phyloP scores from a whole-genome alignment of 2,888 invertebrate species.

The Amiota minor region DNA sequence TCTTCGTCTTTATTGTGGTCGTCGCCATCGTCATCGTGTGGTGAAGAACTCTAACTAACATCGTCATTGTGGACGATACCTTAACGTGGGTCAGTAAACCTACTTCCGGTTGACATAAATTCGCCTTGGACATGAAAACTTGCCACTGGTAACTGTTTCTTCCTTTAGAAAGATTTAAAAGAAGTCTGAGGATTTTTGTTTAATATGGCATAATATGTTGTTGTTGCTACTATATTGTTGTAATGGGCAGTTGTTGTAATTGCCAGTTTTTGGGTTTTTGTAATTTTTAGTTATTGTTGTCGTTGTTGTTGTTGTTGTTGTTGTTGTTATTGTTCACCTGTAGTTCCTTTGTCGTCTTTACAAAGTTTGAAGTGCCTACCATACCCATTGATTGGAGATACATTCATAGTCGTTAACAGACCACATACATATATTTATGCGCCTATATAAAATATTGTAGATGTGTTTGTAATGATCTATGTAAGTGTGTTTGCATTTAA shows the following conservation, averaged over 20 bases:
- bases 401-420: too few species aligned
- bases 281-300: background rate
- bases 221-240: background rate
- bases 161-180: slow-evolving; percentile 4
- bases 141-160: slow-evolving; percentile 54
- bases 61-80: slow-evolving; percentile 52
- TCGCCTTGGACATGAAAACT: slow-evolving; percentile 74
- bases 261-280: slow-evolving; percentile 26
- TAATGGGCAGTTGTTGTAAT: slow-evolving; percentile 18
- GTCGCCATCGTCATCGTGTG: slow-evolving; percentile 29
- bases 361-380: background rate
- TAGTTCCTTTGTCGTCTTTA: slow-evolving; percentile 5
- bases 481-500: background rate
- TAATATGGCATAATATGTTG: slow-evolving; percentile 6
- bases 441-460: background rate
- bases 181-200: background rate
- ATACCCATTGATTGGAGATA: too few species aligned
- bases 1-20: slow-evolving; percentile 31
- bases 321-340: slow-evolving; percentile 20
- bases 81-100: slow-evolving; percentile 74
- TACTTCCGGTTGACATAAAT: slow-evolving; percentile 75
- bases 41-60: slow-evolving; percentile 26
- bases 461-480: background rate
- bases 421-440: background rate
- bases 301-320: background rate